Evolutionary conservation across 2,888 invertebrate species (phyloP).

Genomic region (Chloroclystis v-ata): DNA sequence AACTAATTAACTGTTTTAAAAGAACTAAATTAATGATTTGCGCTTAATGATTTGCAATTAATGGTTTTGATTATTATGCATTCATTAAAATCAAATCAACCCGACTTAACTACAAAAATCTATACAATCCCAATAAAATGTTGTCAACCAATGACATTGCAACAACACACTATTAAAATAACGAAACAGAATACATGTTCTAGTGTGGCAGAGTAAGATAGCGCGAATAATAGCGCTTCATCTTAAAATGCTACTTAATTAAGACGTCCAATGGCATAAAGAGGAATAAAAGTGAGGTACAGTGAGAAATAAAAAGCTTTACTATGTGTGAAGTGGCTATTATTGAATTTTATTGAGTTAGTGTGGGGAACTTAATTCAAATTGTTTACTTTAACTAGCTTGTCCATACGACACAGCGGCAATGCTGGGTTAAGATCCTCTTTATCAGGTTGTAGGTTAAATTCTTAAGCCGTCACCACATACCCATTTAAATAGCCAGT

Average conservation of each 20-base stretch:
- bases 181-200: slow-evolving; percentile 36
- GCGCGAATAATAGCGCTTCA: slow-evolving; percentile 27
- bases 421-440: no score
- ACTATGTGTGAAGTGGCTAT: slow-evolving; percentile 4
- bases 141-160: slow-evolving; percentile 27
- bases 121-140: slow-evolving; percentile 30
- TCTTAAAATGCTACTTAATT: slow-evolving; percentile 34
- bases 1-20: no score
- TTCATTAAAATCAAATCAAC: no score
- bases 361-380: not conserved
- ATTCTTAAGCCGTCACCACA: no score
- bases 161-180: slow-evolving; percentile 37
- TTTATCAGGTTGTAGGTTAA: no score
- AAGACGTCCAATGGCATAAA: slow-evolving; percentile 32
- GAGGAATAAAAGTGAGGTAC: slow-evolving; percentile 27
- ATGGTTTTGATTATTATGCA: no score
- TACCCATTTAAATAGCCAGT: no score
- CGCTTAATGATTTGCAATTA: no score
- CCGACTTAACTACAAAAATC: no score
- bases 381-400: no score
- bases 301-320: slow-evolving; percentile 10
- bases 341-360: slow-evolving; percentile 22
- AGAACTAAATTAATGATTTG: no score
- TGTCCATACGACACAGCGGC: no score
- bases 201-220: slow-evolving; percentile 32